Conservation (phyloP, 1,140 invertebrate species). For the Maniola jurtina region DNA sequence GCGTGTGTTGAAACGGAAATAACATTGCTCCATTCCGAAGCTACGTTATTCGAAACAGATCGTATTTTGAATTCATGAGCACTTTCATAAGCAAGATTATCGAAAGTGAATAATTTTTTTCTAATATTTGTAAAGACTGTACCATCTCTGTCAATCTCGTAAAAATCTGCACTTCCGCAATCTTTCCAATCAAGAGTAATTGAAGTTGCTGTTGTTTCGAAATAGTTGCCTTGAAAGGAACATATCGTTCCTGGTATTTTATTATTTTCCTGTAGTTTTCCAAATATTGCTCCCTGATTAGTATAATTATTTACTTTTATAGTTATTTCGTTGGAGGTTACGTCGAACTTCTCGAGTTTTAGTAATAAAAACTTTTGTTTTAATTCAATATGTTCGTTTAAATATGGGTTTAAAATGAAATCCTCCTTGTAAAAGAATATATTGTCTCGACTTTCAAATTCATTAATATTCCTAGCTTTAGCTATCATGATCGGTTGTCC, state of each 20-base stretch:
- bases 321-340: conserved; percentile 50
- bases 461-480: conserved; percentile 41
- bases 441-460: conserved; percentile 46
- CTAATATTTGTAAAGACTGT: conserved; percentile 50
- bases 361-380: conserved; percentile 56
- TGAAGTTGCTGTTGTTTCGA: conserved; percentile 35
- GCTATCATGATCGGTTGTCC: conserved; percentile 38
- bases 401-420: conserved; percentile 53
- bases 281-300: conserved; percentile 43
- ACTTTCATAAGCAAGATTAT: conserved; percentile 40
- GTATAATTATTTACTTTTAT: conserved; percentile 51
- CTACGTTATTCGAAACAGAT: conserved; percentile 35
- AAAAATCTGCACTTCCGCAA: conserved; percentile 38
- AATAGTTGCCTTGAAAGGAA: conserved; percentile 32
- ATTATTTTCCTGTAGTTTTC: conserved; percentile 34
- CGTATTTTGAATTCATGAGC: conserved; percentile 55
- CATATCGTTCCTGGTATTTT: conserved; percentile 31
- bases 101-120: conserved; percentile 43
- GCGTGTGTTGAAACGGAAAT: conserved; percentile 38
- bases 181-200: conserved; percentile 48
- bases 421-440: conserved; percentile 50
- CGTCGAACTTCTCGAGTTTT: conserved; percentile 55
- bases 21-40: conserved; percentile 58
- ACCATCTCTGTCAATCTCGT: conserved; percentile 65
- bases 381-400: conserved; percentile 36